phyloP scores from a whole-genome alignment of 2,113 vertebrate species.

The Sterrhoptilus dennistouni region DNA sequence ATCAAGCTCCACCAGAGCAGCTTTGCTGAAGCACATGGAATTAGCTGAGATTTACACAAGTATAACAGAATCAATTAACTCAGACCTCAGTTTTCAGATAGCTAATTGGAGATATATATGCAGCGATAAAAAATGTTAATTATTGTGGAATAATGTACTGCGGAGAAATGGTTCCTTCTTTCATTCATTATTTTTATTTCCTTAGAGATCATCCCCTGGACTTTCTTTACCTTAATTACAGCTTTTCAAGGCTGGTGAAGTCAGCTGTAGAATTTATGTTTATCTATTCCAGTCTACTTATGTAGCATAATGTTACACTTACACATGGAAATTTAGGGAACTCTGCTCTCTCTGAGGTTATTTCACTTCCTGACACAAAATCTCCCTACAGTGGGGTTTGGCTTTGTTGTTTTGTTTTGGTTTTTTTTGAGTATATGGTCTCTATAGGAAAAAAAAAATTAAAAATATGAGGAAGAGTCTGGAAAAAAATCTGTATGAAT shows the following conservation, averaged over 20 bases:
- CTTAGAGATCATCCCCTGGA: conserved; percentile 12
- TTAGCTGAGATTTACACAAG: conserved; percentile 33
- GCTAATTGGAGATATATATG: conserved; percentile 41
- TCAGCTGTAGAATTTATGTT: neutral
- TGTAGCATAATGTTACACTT: neutral
- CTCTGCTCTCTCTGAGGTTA: neutral
- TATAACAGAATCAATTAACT: conserved; percentile 41
- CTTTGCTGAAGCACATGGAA: neutral
- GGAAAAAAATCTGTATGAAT: neutral
- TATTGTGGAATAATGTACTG: conserved; percentile 27
- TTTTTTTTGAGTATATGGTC: accelerated
- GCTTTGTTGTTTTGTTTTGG: too few species aligned
- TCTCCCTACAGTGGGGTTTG: neutral
- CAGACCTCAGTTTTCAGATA: neutral
- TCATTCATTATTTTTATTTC: conserved; percentile 53
- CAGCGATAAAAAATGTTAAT: conserved; percentile 34
- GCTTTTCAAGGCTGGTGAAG: neutral
- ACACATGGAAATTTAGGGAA: neutral
- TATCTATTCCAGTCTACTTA: neutral
- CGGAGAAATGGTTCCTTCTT: conserved; percentile 29
- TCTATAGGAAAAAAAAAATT: neutral
- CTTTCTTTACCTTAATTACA: conserved; percentile 47
- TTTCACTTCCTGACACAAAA: neutral
- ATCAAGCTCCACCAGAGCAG: neutral
- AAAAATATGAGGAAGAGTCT: neutral